Base-by-base conservation (phyloP, 2,797 vertebrate genomes). In the Allobates femoralis region DNA sequence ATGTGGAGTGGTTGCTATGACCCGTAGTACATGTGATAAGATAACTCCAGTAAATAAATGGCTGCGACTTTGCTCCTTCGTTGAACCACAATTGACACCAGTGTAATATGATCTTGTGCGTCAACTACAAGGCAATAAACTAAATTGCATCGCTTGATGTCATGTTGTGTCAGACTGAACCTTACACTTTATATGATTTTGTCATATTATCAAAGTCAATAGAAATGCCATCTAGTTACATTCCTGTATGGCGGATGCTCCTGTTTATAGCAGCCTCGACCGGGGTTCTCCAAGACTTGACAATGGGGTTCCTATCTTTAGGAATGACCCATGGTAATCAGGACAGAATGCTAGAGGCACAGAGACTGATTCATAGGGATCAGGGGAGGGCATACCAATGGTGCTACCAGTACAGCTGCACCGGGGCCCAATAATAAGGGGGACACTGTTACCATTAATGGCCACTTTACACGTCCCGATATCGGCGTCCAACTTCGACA, bases 151-250 rank as follows among this genome's bases (percentile, higher is more conserved):
- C 5, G 14, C 37, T 81, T 81, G 62, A 53, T 69, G 30, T 81
- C 64, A 69, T 16, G 60, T 28, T 53, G 80, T 56, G 62, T 75
- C 85, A 69, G 84, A 81, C 62, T 79, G 71, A 79, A 37, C 58
- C 46, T 79, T 32, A 11, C 41, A n/a, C 34, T 26, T 74, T 74
- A 74, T 23, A 26, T 41, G n/a, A 30, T 1, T 5, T 34, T 32
- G 23, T 86, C 34, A 15, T 51, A 37, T 51, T 75, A 53, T 15
- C 51, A 26, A 28, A 75, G n/a, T 51, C 37, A 51, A 46, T 46
- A 46, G 41, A 46, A 46, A 46, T 46, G 23, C 73, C 1, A n/a
- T 46, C 32, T 23, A 6, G 32, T 73, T 21, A 41, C 37, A 46
- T 73, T 23, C 18, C 41, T 28, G 11, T 46, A 53, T 53, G 51